These are phyloP conservation scores for Epinotia brunnichana DNA, from an alignment of 2,888 invertebrate genomes.

Conservation along the genomic window DNA sequence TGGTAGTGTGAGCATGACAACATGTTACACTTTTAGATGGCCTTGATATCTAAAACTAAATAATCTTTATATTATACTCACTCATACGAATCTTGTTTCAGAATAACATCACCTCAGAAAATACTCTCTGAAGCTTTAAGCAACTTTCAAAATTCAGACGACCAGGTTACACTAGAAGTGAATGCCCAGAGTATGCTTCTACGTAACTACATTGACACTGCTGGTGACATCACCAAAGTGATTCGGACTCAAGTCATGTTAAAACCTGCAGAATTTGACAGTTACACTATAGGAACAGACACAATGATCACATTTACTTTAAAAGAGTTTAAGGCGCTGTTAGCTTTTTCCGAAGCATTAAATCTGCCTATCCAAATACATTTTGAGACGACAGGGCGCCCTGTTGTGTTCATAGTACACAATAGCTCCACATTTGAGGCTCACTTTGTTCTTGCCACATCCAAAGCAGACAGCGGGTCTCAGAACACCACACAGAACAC, in stretches of 20 bases:
- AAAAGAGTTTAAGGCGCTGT: conserved; percentile 91
- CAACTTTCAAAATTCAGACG: conserved; percentile 91
- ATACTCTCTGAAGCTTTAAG: conserved; percentile 89
- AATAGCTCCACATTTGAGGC: conserved; percentile 90
- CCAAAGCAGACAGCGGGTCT: conserved; percentile 83
- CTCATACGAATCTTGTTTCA: conserved; percentile 55
- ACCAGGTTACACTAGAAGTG: conserved; percentile 91
- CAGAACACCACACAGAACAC: conserved; percentile 73
- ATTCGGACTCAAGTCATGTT: conserved; percentile 91
- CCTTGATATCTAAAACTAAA: too few relatives aligned
- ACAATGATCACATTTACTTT: conserved; percentile 92
- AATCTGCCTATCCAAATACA: conserved; percentile 87
- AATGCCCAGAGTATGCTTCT: conserved; percentile 85
- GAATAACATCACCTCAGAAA: conserved; percentile 85
- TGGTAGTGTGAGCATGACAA: too few relatives aligned
- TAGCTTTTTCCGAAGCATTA: conserved; percentile 90
- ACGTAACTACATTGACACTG: conserved; percentile 90
- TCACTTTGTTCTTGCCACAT: conserved; percentile 91
- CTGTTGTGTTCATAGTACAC: conserved; percentile 89
- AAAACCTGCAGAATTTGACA: conserved; percentile 88
- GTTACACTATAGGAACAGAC: conserved; percentile 85
- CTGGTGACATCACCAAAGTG: conserved; percentile 85
- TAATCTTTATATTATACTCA: not conserved
- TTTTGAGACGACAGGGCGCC: conserved; percentile 91
- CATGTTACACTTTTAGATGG: too few relatives aligned